Percentiles rank a stretch among this genome's conserved stretches.
Evolutionary conservation across 2,888 invertebrate genomes (phyloP).

Genomic region (Boloria euphrosyne): DNA sequence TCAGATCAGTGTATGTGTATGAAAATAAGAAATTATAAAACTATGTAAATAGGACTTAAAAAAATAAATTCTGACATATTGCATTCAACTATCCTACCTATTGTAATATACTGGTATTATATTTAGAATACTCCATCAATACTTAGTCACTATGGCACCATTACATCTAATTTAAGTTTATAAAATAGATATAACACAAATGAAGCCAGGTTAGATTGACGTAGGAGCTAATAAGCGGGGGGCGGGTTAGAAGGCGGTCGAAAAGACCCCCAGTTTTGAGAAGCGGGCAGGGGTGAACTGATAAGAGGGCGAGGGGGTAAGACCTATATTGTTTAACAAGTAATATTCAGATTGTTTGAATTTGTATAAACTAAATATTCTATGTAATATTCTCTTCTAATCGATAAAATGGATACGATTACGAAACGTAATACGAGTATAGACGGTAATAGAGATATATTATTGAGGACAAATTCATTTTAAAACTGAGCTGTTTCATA

Average conservation of each 20-base stretch:
- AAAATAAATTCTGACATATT: no score
- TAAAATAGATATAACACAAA: slow-evolving; percentile 37
- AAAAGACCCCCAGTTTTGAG: slow-evolving; percentile 47
- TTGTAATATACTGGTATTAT: background rate
- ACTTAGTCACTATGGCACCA: background rate
- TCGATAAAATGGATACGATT: background rate
- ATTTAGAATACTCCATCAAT: background rate
- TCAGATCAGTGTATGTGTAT: no score
- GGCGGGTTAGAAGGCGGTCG: slow-evolving; percentile 49
- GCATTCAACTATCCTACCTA: no score
- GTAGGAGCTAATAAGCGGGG: slow-evolving; percentile 50
- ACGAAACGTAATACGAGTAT: background rate
- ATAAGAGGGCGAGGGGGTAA: slow-evolving; percentile 48
- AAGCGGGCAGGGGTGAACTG: slow-evolving; percentile 50
- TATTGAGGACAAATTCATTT: no score
- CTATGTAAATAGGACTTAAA: no score
- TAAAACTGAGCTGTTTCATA: no score
- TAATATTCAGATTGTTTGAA: slow-evolving; percentile 33
- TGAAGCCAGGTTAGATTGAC: slow-evolving; percentile 47
- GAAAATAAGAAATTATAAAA: no score
- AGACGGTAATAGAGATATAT: no score
- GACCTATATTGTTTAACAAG: slow-evolving; percentile 46
- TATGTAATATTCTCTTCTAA: slow-evolving; percentile 17
- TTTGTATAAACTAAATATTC: slow-evolving; percentile 30
- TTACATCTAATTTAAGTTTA: slow-evolving; percentile 27